A percentile compares a stretch with the other conserved stretches of the same genome.
phyloP scores from a whole-genome alignment of 2,113 vertebrate genomes.

The Odocoileus hemionus region DNA sequence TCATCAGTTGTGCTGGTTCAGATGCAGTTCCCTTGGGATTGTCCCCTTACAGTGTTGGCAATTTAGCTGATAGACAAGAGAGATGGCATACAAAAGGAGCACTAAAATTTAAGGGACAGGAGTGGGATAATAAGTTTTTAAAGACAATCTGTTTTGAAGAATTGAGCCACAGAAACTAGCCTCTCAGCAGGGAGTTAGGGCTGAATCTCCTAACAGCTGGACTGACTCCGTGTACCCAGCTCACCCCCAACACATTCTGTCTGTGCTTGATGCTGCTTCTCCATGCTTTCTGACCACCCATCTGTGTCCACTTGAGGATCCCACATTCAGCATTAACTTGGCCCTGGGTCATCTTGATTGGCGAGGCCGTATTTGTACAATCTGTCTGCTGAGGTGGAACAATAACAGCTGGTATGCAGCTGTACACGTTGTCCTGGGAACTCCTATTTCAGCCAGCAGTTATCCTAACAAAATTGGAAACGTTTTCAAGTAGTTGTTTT shows the following conservation, averaged over 20 bases:
- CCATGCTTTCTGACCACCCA: neutral
- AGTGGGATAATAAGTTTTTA: neutral
- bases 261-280: neutral
- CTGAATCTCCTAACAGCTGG: neutral
- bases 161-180: neutral
- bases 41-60: neutral
- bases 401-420: slow-evolving; percentile 76
- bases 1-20: neutral
- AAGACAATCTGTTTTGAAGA: neutral
- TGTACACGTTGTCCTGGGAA: slow-evolving; percentile 71
- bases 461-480: slow-evolving; percentile 35
- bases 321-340: slow-evolving; percentile 13
- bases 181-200: neutral
- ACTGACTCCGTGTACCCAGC: neutral
- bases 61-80: neutral
- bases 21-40: neutral
- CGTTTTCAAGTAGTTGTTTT: neutral
- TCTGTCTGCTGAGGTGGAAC: slow-evolving; percentile 46
- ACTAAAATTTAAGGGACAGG: neutral
- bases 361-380: neutral
- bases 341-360: slow-evolving; percentile 24
- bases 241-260: neutral
- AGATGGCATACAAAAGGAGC: neutral
- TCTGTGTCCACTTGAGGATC: neutral
- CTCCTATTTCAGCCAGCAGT: slow-evolving; percentile 17